Percentiles rank a stretch among this genome's conserved stretches.
Conservation (phyloP, 2,113 vertebrate species). For the Sterrhoptilus dennistouni region DNA sequence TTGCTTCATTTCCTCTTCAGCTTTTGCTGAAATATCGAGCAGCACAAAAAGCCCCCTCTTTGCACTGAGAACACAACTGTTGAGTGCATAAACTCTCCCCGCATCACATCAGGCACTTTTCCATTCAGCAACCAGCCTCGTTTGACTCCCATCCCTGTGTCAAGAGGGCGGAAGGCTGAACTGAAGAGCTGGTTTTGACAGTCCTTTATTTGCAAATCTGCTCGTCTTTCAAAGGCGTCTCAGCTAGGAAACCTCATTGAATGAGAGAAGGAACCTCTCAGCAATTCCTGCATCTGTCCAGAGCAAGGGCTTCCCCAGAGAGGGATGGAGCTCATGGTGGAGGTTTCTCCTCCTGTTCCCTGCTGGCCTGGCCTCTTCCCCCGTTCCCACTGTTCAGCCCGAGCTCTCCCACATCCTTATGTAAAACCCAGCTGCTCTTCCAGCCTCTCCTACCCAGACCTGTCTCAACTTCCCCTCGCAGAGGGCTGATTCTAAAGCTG, state of each 20-base stretch:
- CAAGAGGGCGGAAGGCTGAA: neutral
- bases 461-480: neutral
- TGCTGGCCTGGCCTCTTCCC: neutral
- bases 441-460: neutral
- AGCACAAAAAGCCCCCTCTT: neutral
- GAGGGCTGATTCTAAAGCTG: neutral
- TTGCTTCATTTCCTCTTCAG: constrained; percentile 62
- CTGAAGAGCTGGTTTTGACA: neutral
- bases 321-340: neutral
- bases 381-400: neutral
- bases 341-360: neutral
- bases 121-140: neutral
- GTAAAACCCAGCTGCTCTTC: constrained; percentile 7
- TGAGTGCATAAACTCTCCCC: constrained; percentile 29
- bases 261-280: neutral
- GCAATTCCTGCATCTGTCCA: neutral
- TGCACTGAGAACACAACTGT: neutral
- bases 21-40: constrained; percentile 42
- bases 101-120: neutral
- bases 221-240: neutral
- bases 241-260: neutral
- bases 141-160: neutral
- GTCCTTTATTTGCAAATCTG: constrained; percentile 9
- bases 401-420: neutral
- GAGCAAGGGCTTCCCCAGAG: neutral